These are phyloP conservation scores for Schizopygopsis malacanthus DNA, from an alignment of 2,797 vertebrate species.

Conservation along the genomic window DNA sequence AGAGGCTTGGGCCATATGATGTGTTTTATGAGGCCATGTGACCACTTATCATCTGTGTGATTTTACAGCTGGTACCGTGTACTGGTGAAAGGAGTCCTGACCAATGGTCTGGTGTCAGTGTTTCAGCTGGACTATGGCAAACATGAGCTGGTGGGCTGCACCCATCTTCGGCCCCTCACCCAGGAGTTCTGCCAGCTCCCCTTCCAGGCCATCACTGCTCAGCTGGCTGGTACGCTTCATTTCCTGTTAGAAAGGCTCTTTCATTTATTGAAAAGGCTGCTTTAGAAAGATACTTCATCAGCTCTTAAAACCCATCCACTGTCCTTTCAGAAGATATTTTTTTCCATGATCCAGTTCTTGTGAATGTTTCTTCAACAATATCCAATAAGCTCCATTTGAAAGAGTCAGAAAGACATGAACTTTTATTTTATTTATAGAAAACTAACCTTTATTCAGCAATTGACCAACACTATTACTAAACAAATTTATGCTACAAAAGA, in stretches of 20 bases:
- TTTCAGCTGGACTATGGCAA: constrained; percentile 94
- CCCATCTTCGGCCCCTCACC: constrained; percentile 83
- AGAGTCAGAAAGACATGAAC: too few species aligned
- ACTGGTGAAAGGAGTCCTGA: constrained; percentile 88
- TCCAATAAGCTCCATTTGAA: not conserved
- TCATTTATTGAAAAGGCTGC: not conserved
- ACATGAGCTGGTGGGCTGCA: constrained; percentile 86
- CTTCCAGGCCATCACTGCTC: constrained; percentile 91
- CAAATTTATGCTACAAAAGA: too few species aligned
- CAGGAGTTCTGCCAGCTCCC: constrained; percentile 88
- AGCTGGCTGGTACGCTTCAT: constrained; percentile 86
- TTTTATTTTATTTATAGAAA: too few species aligned
- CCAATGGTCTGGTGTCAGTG: constrained; percentile 88
- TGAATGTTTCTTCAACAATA: not conserved
- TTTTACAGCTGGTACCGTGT: constrained; percentile 89
- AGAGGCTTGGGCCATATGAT: not conserved
- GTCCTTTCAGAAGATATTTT: not conserved
- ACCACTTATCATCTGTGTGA: not conserved
- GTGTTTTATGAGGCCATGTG: not conserved
- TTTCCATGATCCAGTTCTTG: not conserved
- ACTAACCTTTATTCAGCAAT: too few species aligned
- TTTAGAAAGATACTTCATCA: not conserved
- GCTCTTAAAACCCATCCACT: not conserved
- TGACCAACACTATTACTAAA: too few species aligned
- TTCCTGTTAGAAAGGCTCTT: constrained; percentile 9